Conservation (phyloP, 2,113 vertebrate genomes). For the Cebus imitator region DNA sequence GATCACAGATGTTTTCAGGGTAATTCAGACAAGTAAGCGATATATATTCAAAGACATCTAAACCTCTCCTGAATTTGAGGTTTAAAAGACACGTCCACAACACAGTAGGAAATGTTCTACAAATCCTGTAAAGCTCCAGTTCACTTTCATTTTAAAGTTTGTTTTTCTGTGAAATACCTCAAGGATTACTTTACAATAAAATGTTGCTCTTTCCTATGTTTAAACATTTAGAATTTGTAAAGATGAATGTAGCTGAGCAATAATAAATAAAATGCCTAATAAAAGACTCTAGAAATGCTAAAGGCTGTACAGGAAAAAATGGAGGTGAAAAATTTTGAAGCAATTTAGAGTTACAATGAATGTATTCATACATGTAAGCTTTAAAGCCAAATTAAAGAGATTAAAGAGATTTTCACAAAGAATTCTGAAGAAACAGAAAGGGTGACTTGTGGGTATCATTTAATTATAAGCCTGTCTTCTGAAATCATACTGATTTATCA, state of each 20-base stretch:
- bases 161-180: background rate
- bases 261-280: background rate
- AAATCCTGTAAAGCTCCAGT: background rate
- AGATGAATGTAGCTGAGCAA: background rate
- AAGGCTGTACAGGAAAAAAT: background rate
- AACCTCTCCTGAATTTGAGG: background rate
- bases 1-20: background rate
- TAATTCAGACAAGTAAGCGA: background rate
- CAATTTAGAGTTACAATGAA: background rate
- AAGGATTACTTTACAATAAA: background rate
- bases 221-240: background rate
- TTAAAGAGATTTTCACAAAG: conserved; percentile 36
- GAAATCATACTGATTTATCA: conserved; percentile 53
- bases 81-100: background rate
- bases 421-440: conserved; percentile 19
- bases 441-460: conserved; percentile 59
- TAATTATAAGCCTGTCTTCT: conserved; percentile 70
- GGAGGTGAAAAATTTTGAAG: background rate
- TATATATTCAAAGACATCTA: background rate
- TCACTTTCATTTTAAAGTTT: conserved; percentile 20
- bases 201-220: background rate
- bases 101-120: background rate
- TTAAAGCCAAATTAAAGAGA: background rate
- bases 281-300: background rate
- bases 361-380: background rate